These are phyloP conservation scores for Tragelaphus buxtoni DNA, from an alignment of 2,113 vertebrate genomes.

Conservation along the genomic window DNA sequence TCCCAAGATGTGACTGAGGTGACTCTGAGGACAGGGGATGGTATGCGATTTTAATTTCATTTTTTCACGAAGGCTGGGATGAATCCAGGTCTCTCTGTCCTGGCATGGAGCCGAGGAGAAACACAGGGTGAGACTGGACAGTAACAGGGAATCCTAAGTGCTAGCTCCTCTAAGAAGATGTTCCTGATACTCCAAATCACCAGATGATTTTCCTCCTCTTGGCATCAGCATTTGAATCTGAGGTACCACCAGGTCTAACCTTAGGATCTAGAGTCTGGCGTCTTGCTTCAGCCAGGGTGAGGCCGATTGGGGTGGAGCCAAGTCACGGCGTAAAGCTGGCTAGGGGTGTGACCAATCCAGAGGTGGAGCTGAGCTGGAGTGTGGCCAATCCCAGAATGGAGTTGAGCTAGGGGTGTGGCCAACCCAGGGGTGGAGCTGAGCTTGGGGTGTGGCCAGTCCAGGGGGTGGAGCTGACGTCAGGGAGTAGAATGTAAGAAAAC, in stretches of 20 bases:
- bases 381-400: too few species aligned
- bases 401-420: neutral
- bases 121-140: neutral
- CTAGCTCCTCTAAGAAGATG: neutral
- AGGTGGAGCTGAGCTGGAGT: fast-evolving
- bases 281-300: fast-evolving
- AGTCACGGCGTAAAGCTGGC: neutral
- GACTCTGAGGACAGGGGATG: neutral
- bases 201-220: neutral
- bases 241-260: neutral
- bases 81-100: neutral
- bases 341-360: too few species aligned
- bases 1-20: neutral
- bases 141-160: neutral
- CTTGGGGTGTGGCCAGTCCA: neutral
- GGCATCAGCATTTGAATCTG: neutral
- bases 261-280: neutral
- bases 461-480: neutral
- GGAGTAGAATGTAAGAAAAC: neutral
- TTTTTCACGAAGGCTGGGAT: neutral
- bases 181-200: neutral
- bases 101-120: neutral
- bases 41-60: neutral
- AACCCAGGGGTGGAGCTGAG: neutral
- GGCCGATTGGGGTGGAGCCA: neutral